Conservation (phyloP, 92 coral and sea anemone genomes). For the Epizoanthus stellaris region DNA sequence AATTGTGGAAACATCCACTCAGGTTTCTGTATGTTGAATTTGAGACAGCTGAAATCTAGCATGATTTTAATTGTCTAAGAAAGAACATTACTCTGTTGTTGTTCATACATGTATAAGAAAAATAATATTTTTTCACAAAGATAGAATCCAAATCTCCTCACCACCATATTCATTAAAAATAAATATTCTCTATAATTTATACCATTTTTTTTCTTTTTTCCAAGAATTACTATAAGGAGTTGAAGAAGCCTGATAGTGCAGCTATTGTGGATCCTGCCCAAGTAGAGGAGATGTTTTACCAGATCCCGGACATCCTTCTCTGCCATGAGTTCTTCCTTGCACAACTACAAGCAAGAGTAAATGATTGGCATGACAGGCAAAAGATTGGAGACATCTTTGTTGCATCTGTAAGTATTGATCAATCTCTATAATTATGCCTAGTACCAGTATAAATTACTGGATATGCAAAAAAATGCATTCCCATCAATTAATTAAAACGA, state of each 20-base stretch:
- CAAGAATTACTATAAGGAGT: conserved; percentile 87
- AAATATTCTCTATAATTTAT: background rate
- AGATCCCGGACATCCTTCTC: conserved; percentile 93
- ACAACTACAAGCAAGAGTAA: conserved; percentile 83
- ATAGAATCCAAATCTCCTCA: no score
- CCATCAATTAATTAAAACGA: no score
- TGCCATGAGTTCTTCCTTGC: conserved; percentile 94
- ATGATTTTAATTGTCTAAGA: no score
- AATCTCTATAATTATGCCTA: background rate
- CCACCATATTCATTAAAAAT: no score
- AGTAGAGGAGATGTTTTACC: conserved; percentile 98
- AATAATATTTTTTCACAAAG: no score
- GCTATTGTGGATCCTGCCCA: conserved; percentile 91
- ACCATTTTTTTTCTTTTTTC: background rate
- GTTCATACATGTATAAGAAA: no score
- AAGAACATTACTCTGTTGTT: no score
- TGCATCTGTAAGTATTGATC: conserved; percentile 77
- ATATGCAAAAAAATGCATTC: no score
- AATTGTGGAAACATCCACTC: no score
- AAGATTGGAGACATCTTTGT: conserved; percentile 98
- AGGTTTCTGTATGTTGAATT: no score
- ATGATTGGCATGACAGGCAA: conserved; percentile 96
- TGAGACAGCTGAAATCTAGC: no score
- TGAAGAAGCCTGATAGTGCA: conserved; percentile 88
- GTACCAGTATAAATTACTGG: no score